phyloP scores from a whole-genome alignment of 2,113 vertebrate species.

The Chelonoidis abingdonii region DNA sequence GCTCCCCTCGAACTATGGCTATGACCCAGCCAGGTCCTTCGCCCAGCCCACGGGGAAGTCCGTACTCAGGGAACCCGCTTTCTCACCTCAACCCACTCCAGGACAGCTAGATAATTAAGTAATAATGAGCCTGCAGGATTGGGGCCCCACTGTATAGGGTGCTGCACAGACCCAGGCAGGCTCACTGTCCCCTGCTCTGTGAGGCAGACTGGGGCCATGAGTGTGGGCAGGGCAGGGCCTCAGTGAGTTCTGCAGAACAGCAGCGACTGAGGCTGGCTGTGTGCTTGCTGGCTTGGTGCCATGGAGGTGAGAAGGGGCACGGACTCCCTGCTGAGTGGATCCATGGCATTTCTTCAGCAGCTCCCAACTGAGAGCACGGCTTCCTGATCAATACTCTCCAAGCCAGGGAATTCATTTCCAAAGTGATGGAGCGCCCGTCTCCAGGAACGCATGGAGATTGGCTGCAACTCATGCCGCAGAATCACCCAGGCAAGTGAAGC shows the following conservation, averaged over 20 bases:
- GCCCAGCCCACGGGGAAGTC: not conserved
- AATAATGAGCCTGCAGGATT: not conserved
- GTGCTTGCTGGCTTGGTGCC: not conserved
- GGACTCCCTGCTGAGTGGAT: not conserved
- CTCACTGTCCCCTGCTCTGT: not conserved
- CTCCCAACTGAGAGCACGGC: not conserved
- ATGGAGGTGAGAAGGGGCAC: not conserved
- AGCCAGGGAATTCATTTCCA: not conserved
- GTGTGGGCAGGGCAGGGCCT: not conserved
- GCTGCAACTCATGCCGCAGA: not conserved
- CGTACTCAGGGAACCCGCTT: not conserved
- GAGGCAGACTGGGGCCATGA: too few species aligned
- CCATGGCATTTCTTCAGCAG: not conserved
- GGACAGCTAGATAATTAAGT: not conserved
- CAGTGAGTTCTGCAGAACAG: rapidly evolving
- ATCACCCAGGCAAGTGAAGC: slow-evolving; percentile 18
- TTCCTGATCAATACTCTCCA: not conserved
- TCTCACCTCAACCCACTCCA: not conserved
- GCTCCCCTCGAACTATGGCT: not conserved
- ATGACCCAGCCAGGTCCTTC: too few species aligned
- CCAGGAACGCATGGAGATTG: not conserved
- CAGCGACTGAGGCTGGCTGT: not conserved
- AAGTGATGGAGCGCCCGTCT: slow-evolving; percentile 2
- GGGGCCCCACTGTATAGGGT: not conserved
- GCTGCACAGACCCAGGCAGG: not conserved